These are phyloP conservation scores for Cremastobaeus sp. DNA, from an alignment of 2,888 invertebrate species.

Conservation along the genomic window DNA sequence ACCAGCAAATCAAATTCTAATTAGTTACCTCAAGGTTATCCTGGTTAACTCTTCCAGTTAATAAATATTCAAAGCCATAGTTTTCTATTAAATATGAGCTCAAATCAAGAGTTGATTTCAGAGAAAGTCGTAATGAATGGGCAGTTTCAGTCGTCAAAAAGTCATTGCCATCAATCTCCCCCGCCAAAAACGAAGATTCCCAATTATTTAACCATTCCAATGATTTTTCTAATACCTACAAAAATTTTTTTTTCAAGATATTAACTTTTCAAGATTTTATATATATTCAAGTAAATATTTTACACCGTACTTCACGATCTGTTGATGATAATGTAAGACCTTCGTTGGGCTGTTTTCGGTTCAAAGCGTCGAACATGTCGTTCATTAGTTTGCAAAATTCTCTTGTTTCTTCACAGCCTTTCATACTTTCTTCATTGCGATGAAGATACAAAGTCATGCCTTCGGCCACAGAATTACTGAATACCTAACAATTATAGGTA, in stretches of 20 bases:
- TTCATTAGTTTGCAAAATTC: conserved; percentile 32
- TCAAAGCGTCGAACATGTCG: conserved; percentile 48
- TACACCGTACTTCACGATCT: no score
- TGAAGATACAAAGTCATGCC: conserved; percentile 38
- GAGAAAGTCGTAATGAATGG: neutral
- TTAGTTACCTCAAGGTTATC: conserved; percentile 60
- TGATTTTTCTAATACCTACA: neutral
- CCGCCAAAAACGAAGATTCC: neutral
- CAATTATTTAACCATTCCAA: neutral
- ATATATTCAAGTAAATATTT: neutral
- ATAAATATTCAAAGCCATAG: conserved; percentile 40
- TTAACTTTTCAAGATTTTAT: no score
- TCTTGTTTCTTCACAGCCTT: conserved; percentile 35
- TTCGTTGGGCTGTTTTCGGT: conserved; percentile 40
- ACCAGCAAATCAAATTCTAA: no score
- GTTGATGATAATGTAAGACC: conserved; percentile 25
- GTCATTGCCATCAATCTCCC: neutral
- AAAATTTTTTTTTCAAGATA: no score
- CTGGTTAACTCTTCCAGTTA: conserved; percentile 58
- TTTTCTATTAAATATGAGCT: conserved; percentile 11
- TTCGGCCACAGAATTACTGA: conserved; percentile 39
- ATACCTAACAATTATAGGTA: conserved; percentile 18
- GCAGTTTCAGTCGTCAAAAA: conserved; percentile 1
- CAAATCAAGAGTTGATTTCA: neutral
- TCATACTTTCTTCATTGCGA: conserved; percentile 1